Base-by-base conservation (phyloP, 2,797 vertebrate genomes). In the Danio aesculapii region DNA sequence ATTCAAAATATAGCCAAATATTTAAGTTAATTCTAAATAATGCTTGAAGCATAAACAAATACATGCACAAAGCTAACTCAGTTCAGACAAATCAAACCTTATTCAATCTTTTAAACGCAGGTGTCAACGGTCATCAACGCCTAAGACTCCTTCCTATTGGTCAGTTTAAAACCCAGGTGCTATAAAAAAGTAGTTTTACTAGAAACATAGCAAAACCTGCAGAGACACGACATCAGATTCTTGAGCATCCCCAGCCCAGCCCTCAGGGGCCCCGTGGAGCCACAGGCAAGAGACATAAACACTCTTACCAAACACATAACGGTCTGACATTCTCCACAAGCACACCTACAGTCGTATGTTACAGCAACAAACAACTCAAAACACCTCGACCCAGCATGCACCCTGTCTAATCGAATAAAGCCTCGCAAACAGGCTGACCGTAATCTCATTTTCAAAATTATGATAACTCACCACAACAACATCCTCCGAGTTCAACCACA, bases 171-270 rank as follows among this genome's bases (percentile, higher is more conserved):
- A 39, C 6, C 44, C 69, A 87, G 43, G 66, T 75, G 72, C 83
- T 16, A 11, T 68, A 85, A 83, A 82, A 73, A 84, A 58, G 57
- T 19, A 0, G 83, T 83, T 84, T 43, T 57, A 84, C 85, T 81
- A 57, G 77, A 88, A 84, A 78, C 64, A 47, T 43, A 19, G 69
- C 53, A 63, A 69, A 73, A 76, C 89, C 58, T 84, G 89, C 81
- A 84, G 53, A 75, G 76, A 87, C 88, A 86, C 66, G 81, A 88
- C 53, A n/a, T 8, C 8, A 76, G 49, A 75, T 74, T 81, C 69
- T 73, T 68, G 49, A 68, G 21, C 9, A 62, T 67, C 77, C 55
- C 80, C 81, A 73, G 81, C 86, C 84, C 58, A 58, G 11, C 71
- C 81, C 81, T 19, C 6, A 61, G 75, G 82, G 64, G 49, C 71